A percentile compares a stretch with the other conserved stretches of the same genome.
phyloP scores from a whole-genome alignment of 2,888 invertebrate species.

The Andrena camellia region DNA sequence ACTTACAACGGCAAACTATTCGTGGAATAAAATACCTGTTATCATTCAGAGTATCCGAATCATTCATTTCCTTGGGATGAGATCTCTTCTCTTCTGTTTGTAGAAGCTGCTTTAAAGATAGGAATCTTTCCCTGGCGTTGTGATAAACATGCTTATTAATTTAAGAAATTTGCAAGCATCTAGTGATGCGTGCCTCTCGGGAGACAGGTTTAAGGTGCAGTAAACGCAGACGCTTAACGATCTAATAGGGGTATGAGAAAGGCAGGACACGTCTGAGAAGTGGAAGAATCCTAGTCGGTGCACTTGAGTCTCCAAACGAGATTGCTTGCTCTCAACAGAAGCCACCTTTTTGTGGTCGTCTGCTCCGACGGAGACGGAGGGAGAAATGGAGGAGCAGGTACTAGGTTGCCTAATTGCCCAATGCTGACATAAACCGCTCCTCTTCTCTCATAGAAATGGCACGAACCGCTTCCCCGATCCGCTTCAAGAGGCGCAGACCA shows the following conservation, averaged over 20 bases:
- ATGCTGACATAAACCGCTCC: slow-evolving; percentile 56
- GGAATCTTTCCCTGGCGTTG: too few relatives aligned
- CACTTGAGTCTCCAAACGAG: slow-evolving; percentile 44
- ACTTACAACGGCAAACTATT: too few relatives aligned
- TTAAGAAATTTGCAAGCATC: neutral
- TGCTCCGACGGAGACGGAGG: slow-evolving; percentile 39
- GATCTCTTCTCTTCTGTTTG: too few relatives aligned
- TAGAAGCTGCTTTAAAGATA: too few relatives aligned
- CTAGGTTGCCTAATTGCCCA: slow-evolving; percentile 52
- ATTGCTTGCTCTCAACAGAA: slow-evolving; percentile 57
- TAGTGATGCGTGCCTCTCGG: neutral
- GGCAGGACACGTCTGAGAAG: neutral
- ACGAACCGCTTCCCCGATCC: slow-evolving; percentile 41
- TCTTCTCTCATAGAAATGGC: slow-evolving; percentile 25
- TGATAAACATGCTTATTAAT: too few relatives aligned
- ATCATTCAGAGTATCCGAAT: too few relatives aligned
- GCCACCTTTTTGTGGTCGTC: slow-evolving; percentile 56
- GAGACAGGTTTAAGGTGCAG: neutral
- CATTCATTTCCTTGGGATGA: too few relatives aligned
- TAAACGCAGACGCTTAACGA: slow-evolving; percentile 18
- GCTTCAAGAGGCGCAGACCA: slow-evolving; percentile 31
- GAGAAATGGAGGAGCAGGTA: slow-evolving; percentile 30
- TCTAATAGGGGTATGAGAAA: neutral
- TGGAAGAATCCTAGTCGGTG: slow-evolving; percentile 38
- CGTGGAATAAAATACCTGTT: too few relatives aligned